Base-by-base conservation (phyloP, 2,797 vertebrate species). In the Sebastes kiyomatsui region DNA sequence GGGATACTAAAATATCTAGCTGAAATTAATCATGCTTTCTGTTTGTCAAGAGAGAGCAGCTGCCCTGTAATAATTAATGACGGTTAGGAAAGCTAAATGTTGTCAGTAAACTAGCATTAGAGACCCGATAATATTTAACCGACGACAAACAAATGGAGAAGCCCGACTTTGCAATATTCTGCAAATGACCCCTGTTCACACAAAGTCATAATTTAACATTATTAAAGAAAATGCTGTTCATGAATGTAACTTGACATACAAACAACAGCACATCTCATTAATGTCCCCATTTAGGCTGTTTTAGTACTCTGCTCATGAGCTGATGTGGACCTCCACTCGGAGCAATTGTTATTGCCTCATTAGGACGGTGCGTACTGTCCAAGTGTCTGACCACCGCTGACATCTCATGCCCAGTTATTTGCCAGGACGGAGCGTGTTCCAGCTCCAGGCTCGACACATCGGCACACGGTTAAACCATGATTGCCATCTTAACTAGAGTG, bases 401-500 rank as follows among this genome's bases (percentile, higher is more conserved):
- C 90, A 84, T 82, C 72, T 56, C 65, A 52, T 80, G 25, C 87
- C 73, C 38, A 13, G 70, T 86, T 84, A 67, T 82, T 79, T 81
- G 71, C 84, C 75, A 33, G 71, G 76, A 73, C 58, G 28, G 77
- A 84, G 58, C 5, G 7, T 23, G 78, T 77, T 90, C 78, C 75
- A 84, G 72, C 81, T 88, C 73, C 67, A 83, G 72, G 86, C 82
- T 82, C 56, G 72, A 60, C 83, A 72, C 88, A 73, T 79, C 33
- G 60, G 49, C 69, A 54, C 75, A 77, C 23, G 30, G 81, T 85
- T 84, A 86, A 85, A 86, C 81, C 79, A 58, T 75, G 73, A 90
- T 92, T 94, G 85, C 86, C 85, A 87, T 92, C 91, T 93, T 85
- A 85, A 89, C 87, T 89, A 80, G 76, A 93, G 83, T 76, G 88